Evolutionary conservation across 2,797 vertebrate genomes (phyloP).

Genomic region (Acanthiza pusilla): DNA sequence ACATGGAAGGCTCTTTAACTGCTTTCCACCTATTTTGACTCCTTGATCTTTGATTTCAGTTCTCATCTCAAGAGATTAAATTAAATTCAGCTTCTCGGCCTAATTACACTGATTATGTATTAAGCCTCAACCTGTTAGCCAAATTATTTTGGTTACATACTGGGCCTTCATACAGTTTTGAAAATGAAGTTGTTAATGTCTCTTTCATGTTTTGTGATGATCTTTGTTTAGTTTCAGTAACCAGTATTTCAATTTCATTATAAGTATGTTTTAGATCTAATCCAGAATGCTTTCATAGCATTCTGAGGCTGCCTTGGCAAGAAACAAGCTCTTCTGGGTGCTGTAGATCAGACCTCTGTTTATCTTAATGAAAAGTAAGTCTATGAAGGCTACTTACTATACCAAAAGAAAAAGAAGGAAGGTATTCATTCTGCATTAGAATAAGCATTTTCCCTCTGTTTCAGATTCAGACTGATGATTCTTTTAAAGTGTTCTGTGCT

Average conservation of each 20-base stretch:
- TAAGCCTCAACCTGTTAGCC: neutral
- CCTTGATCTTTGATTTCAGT: slow-evolving; percentile 21
- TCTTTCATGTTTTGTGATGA: neutral
- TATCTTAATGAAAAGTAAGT: neutral
- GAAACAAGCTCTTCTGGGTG: neutral
- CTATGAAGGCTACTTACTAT: neutral
- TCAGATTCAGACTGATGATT: neutral
- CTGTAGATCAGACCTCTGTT: neutral
- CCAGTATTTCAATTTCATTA: neutral
- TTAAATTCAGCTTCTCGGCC: neutral
- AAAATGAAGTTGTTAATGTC: neutral
- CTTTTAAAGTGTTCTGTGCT: neutral
- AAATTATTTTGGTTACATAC: neutral
- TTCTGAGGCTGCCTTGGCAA: neutral
- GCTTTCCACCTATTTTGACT: neutral
- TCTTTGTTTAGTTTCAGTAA: neutral
- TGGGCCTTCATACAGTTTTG: neutral
- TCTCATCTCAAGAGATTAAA: neutral
- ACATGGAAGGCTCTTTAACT: neutral
- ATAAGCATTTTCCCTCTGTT: neutral
- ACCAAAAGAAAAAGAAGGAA: neutral
- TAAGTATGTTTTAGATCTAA: neutral
- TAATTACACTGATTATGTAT: neutral
- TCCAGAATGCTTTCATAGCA: neutral
- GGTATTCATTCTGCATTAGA: neutral